Conservation (phyloP, 30 jellyfish, hydroid and myxozoan species). For the Catostylus mosaicus region DNA sequence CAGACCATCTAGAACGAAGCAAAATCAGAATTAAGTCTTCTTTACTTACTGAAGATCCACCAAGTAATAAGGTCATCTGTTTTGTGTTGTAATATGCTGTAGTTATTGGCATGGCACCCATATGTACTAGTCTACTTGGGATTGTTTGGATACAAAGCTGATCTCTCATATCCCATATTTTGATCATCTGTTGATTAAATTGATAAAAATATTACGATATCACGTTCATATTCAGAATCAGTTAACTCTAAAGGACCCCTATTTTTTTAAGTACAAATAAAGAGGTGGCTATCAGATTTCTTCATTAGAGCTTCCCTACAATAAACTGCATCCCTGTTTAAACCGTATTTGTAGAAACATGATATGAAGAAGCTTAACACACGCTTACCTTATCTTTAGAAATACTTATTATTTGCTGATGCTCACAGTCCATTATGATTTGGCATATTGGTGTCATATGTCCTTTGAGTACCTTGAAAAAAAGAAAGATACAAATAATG, state of each 20-base stretch:
- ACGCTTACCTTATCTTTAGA: slow-evolving; percentile 77
- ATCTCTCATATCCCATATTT: slow-evolving; percentile 93
- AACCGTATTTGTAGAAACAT: too few species aligned
- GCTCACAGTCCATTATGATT: slow-evolving; percentile 67
- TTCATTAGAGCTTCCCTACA: too few species aligned
- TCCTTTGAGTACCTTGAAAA: slow-evolving; percentile 71
- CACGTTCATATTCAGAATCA: too few species aligned
- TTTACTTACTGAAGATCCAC: slow-evolving; percentile 75
- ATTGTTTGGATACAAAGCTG: slow-evolving; percentile 95
- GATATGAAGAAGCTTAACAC: too few species aligned
- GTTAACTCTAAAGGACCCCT: too few species aligned
- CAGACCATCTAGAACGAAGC: too few species aligned
- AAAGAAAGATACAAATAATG: too few species aligned
- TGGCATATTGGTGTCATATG: slow-evolving; percentile 86
- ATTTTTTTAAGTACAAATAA: too few species aligned
- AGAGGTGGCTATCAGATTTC: too few species aligned
- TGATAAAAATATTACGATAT: too few species aligned
- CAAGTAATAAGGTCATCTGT: slow-evolving; percentile 77
- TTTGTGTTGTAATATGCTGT: slow-evolving; percentile 75
- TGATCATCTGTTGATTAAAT: slow-evolving; percentile 56
- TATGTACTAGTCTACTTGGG: slow-evolving; percentile 79
- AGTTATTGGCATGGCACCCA: slow-evolving; percentile 73
- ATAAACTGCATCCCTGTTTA: too few species aligned
- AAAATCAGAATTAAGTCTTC: too few species aligned
- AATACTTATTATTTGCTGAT: slow-evolving; percentile 87